Evolutionary conservation across 2,797 vertebrate species (phyloP).

Genomic region (Distichodus sexfasciatus): DNA sequence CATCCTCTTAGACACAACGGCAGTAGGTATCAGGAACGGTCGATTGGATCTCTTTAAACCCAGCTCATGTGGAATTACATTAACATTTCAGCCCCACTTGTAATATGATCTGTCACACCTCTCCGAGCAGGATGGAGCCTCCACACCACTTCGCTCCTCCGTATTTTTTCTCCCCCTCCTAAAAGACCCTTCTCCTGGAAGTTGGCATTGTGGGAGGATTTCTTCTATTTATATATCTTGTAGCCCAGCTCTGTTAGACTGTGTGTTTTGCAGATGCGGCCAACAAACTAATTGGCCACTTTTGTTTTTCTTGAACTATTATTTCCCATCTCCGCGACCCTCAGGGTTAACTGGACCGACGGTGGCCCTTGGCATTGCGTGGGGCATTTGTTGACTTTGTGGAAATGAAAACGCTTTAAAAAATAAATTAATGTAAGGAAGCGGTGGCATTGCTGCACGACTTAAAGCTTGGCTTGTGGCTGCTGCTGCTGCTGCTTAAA

Average conservation of each 20-base stretch:
- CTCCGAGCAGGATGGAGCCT: conserved; percentile 51
- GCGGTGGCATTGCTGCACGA: conserved; percentile 41
- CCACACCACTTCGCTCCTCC: conserved; percentile 31
- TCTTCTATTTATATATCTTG: not conserved
- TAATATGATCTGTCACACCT: conserved; percentile 73
- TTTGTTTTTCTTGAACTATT: conserved; percentile 1
- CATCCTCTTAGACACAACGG: conserved; percentile 79
- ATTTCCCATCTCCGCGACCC: not conserved
- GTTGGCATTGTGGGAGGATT: not conserved
- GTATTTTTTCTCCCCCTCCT: not conserved
- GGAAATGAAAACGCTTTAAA: conserved; percentile 54
- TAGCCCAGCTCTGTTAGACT: not conserved
- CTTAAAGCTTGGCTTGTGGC: conserved; percentile 54
- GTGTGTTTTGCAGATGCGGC: not conserved
- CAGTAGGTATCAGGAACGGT: conserved; percentile 66
- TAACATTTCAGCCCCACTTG: conserved; percentile 74
- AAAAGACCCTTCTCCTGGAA: not conserved
- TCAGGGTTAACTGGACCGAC: not conserved
- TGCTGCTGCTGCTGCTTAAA: conserved; percentile 67
- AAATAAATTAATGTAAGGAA: conserved; percentile 62
- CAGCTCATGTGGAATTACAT: conserved; percentile 75
- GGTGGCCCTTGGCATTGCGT: not conserved
- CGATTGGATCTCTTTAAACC: conserved; percentile 80
- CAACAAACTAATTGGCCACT: not conserved
- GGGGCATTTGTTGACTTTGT: conserved; percentile 52